phyloP scores from a whole-genome alignment of 1,140 invertebrate genomes.

The Popillia japonica region DNA sequence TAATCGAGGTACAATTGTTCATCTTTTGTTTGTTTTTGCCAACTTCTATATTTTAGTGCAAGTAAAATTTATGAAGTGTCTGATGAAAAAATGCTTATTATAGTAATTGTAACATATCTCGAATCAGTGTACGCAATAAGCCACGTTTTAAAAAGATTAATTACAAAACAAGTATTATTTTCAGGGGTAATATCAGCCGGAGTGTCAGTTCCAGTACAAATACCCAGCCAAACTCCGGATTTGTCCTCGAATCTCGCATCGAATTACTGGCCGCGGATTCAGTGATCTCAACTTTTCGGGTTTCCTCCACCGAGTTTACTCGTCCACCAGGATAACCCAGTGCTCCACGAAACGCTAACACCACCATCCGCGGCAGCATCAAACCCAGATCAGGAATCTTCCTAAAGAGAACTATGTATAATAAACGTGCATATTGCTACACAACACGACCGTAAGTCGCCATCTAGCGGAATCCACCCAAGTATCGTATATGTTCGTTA shows the following conservation, averaged over 20 bases:
- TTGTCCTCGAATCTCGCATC: conserved; percentile 85
- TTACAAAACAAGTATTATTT: too few relatives aligned
- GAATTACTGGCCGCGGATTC: conserved; percentile 96
- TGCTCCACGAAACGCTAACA: conserved; percentile 55
- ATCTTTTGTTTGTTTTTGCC: too few relatives aligned
- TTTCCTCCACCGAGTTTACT: conserved; percentile 69
- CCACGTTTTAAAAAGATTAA: too few relatives aligned
- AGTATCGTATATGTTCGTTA: conserved; percentile 41
- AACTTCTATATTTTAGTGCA: too few relatives aligned
- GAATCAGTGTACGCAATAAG: too few relatives aligned
- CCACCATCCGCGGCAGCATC: conserved; percentile 56
- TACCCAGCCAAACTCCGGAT: conserved; percentile 89
- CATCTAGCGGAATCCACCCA: conserved; percentile 11
- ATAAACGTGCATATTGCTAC: too few relatives aligned
- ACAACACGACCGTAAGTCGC: background rate
- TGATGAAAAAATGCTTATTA: too few relatives aligned
- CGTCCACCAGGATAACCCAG: conserved; percentile 69
- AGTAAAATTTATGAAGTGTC: too few relatives aligned
- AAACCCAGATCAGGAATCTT: conserved; percentile 58
- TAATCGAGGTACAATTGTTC: too few relatives aligned
- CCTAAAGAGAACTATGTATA: conserved; percentile 8
- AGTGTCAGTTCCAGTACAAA: conserved; percentile 96
- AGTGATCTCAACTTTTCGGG: conserved; percentile 85
- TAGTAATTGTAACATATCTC: too few relatives aligned
- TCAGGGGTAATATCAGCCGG: conserved; percentile 96